Conservation (phyloP, 1,140 invertebrate genomes). For the Steinernema khuongi region DNA sequence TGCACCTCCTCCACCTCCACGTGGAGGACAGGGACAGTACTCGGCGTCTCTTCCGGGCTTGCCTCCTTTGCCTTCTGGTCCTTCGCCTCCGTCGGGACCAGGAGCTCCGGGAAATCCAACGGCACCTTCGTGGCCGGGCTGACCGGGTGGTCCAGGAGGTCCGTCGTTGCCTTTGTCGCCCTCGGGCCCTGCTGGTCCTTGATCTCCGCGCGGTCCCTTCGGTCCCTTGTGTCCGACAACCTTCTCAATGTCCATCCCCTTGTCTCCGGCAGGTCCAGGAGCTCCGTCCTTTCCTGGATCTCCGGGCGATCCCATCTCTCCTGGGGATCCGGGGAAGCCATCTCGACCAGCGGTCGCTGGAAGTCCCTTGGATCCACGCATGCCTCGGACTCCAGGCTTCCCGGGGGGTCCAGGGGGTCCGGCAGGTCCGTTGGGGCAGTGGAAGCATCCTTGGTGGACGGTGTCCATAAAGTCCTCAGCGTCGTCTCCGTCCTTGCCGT, state of each 20-base stretch:
- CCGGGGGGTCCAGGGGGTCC: conserved; percentile 44
- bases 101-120: not conserved
- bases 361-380: conserved; percentile 49
- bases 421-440: conserved; percentile 42
- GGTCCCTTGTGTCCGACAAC: conserved; percentile 36
- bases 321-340: conserved; percentile 39
- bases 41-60: conserved; percentile 26
- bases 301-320: conserved; percentile 40
- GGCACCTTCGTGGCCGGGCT: no score
- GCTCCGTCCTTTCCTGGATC: conserved; percentile 30
- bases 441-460: conserved; percentile 46
- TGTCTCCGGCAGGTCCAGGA: conserved; percentile 32
- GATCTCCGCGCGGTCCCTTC: conserved; percentile 37
- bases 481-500: conserved; percentile 40
- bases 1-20: not conserved
- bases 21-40: conserved; percentile 31
- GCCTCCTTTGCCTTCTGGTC: not conserved
- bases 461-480: conserved; percentile 38
- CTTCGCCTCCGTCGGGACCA: not conserved
- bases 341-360: conserved; percentile 44
- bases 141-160: not conserved
- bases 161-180: not conserved
- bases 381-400: conserved; percentile 43
- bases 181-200: conserved; percentile 24
- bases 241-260: conserved; percentile 43